Percentiles rank a stretch among this genome's conserved stretches.
These are phyloP conservation scores for Diglossa cyanea DNA, from an alignment of 2,797 vertebrate species.

Conservation along the genomic window DNA sequence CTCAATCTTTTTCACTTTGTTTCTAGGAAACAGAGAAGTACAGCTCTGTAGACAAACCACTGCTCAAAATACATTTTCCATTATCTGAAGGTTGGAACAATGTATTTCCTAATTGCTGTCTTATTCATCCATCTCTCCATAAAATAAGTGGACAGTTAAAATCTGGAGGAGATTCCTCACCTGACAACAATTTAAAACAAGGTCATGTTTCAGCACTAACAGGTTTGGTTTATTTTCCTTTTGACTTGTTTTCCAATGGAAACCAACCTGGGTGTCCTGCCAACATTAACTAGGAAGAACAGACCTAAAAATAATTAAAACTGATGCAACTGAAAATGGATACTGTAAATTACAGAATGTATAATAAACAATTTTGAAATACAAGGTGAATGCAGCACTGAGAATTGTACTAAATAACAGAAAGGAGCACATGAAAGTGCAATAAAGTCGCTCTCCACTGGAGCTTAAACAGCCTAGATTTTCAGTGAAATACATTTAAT, in stretches of 20 bases:
- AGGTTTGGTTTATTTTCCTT: conserved; percentile 42
- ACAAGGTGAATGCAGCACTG: neutral
- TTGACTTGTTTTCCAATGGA: conserved; percentile 47
- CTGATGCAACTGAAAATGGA: neutral
- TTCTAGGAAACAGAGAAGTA: neutral
- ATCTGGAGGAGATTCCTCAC: conserved; percentile 50
- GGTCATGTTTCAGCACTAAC: conserved; percentile 48
- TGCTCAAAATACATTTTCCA: neutral
- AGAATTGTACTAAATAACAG: neutral
- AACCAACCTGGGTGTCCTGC: conserved; percentile 42
- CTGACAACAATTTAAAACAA: conserved; percentile 60
- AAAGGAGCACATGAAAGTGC: neutral
- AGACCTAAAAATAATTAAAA: conserved; percentile 31
- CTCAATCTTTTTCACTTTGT: neutral
- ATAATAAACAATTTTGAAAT: conserved; percentile 9
- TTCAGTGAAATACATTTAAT: neutral
- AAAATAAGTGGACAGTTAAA: neutral
- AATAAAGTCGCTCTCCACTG: neutral
- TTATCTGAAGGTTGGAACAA: neutral
- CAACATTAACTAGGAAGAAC: conserved; percentile 39
- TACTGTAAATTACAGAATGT: neutral
- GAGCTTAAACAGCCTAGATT: neutral
- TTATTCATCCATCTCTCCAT: neutral
- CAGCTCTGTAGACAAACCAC: neutral
- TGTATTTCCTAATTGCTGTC: neutral